These are phyloP conservation scores for Palloptera scutellata DNA, from an alignment of 2,888 invertebrate species.

Conservation along the genomic window DNA sequence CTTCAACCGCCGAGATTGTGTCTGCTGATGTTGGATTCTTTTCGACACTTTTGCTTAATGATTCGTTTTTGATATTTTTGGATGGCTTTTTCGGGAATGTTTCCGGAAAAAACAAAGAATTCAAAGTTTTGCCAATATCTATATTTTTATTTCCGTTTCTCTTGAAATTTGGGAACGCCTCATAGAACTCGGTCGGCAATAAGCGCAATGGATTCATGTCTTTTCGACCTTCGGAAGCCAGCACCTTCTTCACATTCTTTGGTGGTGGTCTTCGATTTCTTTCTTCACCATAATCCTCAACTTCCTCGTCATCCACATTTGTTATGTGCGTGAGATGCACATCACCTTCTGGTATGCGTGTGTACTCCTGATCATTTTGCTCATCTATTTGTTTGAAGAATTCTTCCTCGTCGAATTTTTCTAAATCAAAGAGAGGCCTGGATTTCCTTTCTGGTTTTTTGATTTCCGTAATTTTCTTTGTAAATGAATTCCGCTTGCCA, in stretches of 20 bases:
- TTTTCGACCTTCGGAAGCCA: constrained; percentile 34
- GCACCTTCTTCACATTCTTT: constrained; percentile 16
- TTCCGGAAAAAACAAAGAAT: constrained; percentile 50
- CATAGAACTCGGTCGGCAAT: constrained; percentile 56
- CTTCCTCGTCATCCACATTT: constrained; percentile 51
- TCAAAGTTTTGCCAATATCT: constrained; percentile 43
- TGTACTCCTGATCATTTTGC: constrained; percentile 48
- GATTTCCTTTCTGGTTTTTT: constrained; percentile 52
- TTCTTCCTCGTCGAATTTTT: constrained; percentile 54
- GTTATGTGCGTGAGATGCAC: constrained; percentile 55
- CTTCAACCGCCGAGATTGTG: constrained; percentile 35
- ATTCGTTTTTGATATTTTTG: constrained; percentile 1
- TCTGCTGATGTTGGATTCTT: constrained; percentile 22
- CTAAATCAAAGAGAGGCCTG: constrained; percentile 43
- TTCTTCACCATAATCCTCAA: constrained; percentile 34
- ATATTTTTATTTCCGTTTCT: constrained; percentile 37
- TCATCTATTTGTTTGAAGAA: constrained; percentile 53
- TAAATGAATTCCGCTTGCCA: constrained; percentile 47
- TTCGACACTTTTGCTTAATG: background rate
- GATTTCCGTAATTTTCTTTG: constrained; percentile 55
- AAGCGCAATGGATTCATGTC: constrained; percentile 43
- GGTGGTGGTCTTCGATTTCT: constrained; percentile 1
- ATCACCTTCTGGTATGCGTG: constrained; percentile 55
- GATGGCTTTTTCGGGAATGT: constrained; percentile 46
- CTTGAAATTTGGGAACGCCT: constrained; percentile 44